Conservation (phyloP, 2,888 invertebrate genomes). For the Fragum fragum region DNA sequence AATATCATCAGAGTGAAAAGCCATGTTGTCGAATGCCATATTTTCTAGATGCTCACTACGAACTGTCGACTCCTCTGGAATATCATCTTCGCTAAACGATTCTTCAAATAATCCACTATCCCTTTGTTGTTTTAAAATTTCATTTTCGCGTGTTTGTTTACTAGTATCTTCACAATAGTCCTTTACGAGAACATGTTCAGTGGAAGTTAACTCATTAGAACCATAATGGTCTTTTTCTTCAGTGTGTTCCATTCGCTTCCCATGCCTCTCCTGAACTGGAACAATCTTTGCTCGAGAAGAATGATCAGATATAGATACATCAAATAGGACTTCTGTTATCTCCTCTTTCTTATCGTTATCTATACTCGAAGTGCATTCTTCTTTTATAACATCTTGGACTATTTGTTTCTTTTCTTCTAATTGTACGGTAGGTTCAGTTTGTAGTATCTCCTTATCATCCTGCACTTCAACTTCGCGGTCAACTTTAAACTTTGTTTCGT, state of each 20-base stretch:
- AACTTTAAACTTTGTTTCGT: constrained; percentile 57
- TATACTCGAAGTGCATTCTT: constrained; percentile 43
- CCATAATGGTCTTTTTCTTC: constrained; percentile 35
- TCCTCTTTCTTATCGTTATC: constrained; percentile 50
- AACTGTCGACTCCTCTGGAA: constrained; percentile 40
- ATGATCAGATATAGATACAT: constrained; percentile 43
- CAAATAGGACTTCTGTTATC: constrained; percentile 57
- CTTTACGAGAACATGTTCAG: constrained; percentile 44
- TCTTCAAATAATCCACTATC: constrained; percentile 69
- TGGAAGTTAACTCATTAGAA: constrained; percentile 43
- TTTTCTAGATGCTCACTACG: constrained; percentile 60
- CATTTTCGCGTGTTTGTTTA: constrained; percentile 4
- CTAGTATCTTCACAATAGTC: constrained; percentile 18
- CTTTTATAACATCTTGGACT: constrained; percentile 35
- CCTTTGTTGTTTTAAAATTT: constrained; percentile 41
- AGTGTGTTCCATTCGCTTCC: constrained; percentile 45
- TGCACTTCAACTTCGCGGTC: constrained; percentile 42
- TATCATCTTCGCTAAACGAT: constrained; percentile 47
- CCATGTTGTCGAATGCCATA: constrained; percentile 87
- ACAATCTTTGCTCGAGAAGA: constrained; percentile 35
- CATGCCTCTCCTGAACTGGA: constrained; percentile 54
- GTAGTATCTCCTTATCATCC: constrained; percentile 37
- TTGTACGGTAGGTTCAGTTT: constrained; percentile 41
- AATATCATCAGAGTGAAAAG: constrained; percentile 83
- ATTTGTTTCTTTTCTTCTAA: constrained; percentile 43